Percentiles rank a stretch among this genome's conserved stretches.
Evolutionary conservation across 1,140 invertebrate species (phyloP).

Genomic region (Trigoniulus corallinus): DNA sequence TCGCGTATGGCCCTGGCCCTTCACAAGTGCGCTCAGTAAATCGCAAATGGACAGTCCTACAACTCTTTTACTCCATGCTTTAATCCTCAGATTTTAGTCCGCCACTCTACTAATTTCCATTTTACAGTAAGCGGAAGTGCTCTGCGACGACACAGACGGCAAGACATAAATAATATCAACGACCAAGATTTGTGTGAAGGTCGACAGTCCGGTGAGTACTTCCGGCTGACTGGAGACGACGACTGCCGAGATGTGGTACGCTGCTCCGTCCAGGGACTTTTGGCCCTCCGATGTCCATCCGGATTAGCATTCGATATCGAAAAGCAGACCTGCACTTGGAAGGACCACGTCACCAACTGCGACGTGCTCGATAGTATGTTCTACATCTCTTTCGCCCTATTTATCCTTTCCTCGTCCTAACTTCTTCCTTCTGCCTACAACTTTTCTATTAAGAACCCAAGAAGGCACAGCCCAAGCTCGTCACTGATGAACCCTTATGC

Average conservation of each 20-base stretch:
- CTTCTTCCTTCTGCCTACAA: background rate
- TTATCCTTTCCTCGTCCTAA: background rate
- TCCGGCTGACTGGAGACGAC: constrained; percentile 72
- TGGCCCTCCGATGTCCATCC: constrained; percentile 80
- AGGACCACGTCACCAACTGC: constrained; percentile 82
- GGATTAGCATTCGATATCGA: constrained; percentile 88
- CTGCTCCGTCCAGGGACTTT: constrained; percentile 74
- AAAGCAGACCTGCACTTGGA: constrained; percentile 92
- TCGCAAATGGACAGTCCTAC: too few species aligned
- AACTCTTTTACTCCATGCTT: too few species aligned
- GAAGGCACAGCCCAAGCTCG: constrained; percentile 70
- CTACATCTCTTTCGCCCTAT: background rate
- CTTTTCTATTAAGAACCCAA: constrained; percentile 47
- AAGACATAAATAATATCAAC: constrained; percentile 16
- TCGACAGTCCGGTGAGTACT: constrained; percentile 91
- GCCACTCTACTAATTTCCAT: too few species aligned
- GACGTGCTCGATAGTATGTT: constrained; percentile 32
- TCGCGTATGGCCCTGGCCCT: too few species aligned
- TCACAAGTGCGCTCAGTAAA: too few species aligned
- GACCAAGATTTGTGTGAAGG: constrained; percentile 80
- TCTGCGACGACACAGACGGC: constrained; percentile 2
- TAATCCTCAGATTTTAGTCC: too few species aligned
- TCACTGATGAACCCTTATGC: constrained; percentile 81
- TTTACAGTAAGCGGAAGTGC: background rate
- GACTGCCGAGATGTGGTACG: constrained; percentile 89